Conservation (phyloP, 2,797 vertebrate genomes). For the Pitangus sulphuratus region DNA sequence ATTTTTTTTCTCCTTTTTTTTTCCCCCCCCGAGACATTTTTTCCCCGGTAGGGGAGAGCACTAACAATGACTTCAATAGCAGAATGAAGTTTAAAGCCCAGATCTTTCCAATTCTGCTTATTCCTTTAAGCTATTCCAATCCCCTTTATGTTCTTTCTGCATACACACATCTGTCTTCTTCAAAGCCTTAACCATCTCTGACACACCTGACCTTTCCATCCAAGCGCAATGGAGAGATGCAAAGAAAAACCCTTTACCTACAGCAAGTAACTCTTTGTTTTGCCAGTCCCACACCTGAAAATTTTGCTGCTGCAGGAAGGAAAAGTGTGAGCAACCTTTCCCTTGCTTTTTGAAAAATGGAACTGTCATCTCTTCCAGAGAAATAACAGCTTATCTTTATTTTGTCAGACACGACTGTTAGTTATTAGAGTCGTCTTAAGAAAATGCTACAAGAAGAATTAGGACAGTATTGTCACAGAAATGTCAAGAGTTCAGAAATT, state of each 20-base stretch:
- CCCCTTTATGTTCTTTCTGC: slow-evolving; percentile 53
- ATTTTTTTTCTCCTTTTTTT: background rate
- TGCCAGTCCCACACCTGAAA: slow-evolving; percentile 1
- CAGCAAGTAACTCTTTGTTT: slow-evolving; percentile 52
- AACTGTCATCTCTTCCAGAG: background rate
- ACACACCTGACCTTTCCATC: slow-evolving; percentile 72
- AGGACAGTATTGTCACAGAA: slow-evolving; percentile 35
- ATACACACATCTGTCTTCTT: slow-evolving; percentile 62
- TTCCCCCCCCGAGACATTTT: background rate
- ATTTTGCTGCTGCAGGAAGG: slow-evolving; percentile 43
- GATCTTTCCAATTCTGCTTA: slow-evolving; percentile 27
- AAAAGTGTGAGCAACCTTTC: background rate
- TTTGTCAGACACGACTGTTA: slow-evolving; percentile 44
- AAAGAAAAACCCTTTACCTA: slow-evolving; percentile 38
- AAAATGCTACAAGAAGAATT: slow-evolving; percentile 33
- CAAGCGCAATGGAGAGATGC: background rate
- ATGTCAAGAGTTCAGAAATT: slow-evolving; percentile 39
- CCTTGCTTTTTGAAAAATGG: background rate
- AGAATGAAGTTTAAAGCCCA: slow-evolving; percentile 35
- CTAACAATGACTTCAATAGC: slow-evolving; percentile 47
- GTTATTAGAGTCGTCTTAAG: slow-evolving; percentile 35
- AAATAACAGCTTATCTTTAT: slow-evolving; percentile 56
- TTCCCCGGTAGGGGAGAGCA: background rate
- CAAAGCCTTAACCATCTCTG: slow-evolving; percentile 64
- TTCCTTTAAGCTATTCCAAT: slow-evolving; percentile 29